Conservation (phyloP, 2,888 invertebrate species). For the Apocheima hispidaria region DNA sequence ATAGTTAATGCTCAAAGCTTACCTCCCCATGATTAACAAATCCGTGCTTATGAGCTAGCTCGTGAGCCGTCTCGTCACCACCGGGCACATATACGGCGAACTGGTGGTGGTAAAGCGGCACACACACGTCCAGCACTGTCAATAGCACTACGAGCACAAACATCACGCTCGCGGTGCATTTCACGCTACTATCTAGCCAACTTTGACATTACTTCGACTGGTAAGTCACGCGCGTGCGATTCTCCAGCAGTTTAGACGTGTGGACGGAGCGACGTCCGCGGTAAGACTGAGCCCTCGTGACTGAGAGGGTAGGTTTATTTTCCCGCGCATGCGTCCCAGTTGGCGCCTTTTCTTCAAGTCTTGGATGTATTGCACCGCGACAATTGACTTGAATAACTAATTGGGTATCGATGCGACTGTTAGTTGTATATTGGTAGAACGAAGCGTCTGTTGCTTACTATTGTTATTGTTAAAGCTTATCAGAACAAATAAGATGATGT, state of each 20-base stretch:
- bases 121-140: constrained; percentile 78
- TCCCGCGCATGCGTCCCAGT: constrained; percentile 51
- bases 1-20: constrained; percentile 46
- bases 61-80: constrained; percentile 68
- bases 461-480: constrained; percentile 5
- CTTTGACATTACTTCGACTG: constrained; percentile 43
- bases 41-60: constrained; percentile 78
- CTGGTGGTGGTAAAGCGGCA: constrained; percentile 80
- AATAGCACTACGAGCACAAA: constrained; percentile 74
- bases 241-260: constrained; percentile 52
- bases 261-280: constrained; percentile 53
- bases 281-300: constrained; percentile 63
- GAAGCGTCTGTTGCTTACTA: constrained; percentile 8
- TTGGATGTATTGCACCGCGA: constrained; percentile 74
- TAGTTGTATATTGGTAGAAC: constrained; percentile 43
- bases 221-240: constrained; percentile 19
- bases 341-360: constrained; percentile 83
- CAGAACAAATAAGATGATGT: neutral
- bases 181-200: constrained; percentile 69
- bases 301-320: constrained; percentile 34
- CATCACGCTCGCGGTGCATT: constrained; percentile 79
- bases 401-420: constrained; percentile 57
- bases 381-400: constrained; percentile 82
- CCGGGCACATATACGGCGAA: constrained; percentile 92
- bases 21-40: constrained; percentile 83